Evolutionary conservation across 2,113 vertebrate genomes (phyloP).

Genomic region (Vireo altiloquus): DNA sequence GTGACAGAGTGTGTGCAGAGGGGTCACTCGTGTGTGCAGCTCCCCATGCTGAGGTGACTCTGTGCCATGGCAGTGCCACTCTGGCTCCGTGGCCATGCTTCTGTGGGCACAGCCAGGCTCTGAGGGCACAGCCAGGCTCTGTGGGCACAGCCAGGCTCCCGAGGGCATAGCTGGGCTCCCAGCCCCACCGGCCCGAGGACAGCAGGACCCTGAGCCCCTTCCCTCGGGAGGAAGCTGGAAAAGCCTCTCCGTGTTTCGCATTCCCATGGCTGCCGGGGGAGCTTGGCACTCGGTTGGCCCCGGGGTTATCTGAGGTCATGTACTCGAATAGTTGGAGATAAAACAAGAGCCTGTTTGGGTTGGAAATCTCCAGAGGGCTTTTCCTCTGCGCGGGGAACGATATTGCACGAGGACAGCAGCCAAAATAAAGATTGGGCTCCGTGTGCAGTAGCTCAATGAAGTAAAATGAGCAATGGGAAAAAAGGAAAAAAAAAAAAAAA

Average conservation of each 20-base stretch:
- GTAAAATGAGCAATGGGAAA: slow-evolving; percentile 23
- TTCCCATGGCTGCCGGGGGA: slow-evolving; percentile 43
- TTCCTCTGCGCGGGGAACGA: slow-evolving; percentile 24
- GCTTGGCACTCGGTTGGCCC: neutral
- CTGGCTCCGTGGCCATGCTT: fast-evolving
- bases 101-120: fast-evolving
- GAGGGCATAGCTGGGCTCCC: fast-evolving
- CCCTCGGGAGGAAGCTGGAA: neutral
- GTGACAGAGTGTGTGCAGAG: neutral
- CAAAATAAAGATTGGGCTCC: slow-evolving; percentile 40
- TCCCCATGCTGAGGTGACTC: fast-evolving
- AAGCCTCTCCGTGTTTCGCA: slow-evolving; percentile 29
- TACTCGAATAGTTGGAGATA: slow-evolving; percentile 61
- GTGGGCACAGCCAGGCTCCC: fast-evolving
- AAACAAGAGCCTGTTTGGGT: slow-evolving; percentile 65
- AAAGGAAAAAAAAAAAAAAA: fast-evolving
- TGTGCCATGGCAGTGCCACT: fast-evolving
- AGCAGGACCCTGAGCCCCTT: neutral
- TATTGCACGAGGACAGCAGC: slow-evolving; percentile 21
- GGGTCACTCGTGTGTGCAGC: neutral
- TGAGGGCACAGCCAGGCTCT: fast-evolving
- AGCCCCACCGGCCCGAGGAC: neutral
- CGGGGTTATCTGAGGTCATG: slow-evolving; percentile 63
- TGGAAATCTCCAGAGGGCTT: slow-evolving; percentile 65
- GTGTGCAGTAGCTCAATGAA: slow-evolving; percentile 46